These are phyloP conservation scores for Euglossa dilemma DNA, from an alignment of 1,140 invertebrate species.

Conservation along the genomic window DNA sequence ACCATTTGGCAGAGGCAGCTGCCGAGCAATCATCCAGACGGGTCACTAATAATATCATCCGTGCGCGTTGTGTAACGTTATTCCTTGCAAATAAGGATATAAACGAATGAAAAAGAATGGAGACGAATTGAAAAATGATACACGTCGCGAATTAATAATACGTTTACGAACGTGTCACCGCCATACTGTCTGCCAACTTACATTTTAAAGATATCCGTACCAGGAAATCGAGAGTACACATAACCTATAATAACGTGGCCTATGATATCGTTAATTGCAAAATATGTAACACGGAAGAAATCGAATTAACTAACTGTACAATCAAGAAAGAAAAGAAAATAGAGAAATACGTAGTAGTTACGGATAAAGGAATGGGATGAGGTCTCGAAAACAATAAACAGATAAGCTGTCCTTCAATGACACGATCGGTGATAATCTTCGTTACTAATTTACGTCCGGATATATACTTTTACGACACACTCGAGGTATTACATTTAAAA, in stretches of 20 bases:
- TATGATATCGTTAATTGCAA: no score
- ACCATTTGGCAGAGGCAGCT: conserved; percentile 69
- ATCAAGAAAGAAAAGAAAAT: no score
- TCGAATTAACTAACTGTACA: no score
- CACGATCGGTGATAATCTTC: not conserved
- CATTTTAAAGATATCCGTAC: not conserved
- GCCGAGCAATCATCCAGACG: conserved; percentile 66
- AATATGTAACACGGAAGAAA: no score
- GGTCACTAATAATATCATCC: conserved; percentile 68
- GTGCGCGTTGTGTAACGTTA: conserved; percentile 54
- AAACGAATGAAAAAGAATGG: not conserved
- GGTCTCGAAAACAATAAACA: not conserved
- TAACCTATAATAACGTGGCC: no score
- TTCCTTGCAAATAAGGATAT: conserved; percentile 46
- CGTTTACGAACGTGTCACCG: not conserved
- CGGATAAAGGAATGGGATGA: not conserved
- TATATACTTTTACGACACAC: no score
- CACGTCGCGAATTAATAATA: not conserved
- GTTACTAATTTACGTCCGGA: no score
- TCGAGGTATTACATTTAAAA: no score
- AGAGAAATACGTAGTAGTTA: not conserved
- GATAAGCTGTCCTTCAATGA: not conserved
- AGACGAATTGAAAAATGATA: not conserved
- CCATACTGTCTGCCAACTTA: not conserved
- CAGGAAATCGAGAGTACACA: no score